A percentile compares a stretch with the other conserved stretches of the same genome.
phyloP scores from a whole-genome alignment of 1,140 invertebrate genomes.

The Caenorhabditis tropicalis region DNA sequence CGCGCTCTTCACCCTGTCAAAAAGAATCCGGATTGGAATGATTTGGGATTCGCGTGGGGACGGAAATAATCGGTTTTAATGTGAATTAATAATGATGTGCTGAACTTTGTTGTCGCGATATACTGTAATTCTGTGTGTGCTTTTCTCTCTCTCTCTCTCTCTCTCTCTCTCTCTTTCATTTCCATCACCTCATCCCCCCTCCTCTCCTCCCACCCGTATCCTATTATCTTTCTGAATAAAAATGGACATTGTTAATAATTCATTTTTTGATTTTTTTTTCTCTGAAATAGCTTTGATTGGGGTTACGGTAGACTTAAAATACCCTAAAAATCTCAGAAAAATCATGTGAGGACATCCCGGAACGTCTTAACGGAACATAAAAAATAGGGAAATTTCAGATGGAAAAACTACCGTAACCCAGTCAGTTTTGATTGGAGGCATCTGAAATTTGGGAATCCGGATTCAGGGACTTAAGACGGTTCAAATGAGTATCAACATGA shows the following conservation, averaged over 20 bases:
- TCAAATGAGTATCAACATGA: not conserved
- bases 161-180: not conserved
- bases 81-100: not conserved
- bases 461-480: not conserved
- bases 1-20: constrained; percentile 48
- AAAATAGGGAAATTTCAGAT: not conserved
- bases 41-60: constrained; percentile 42
- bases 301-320: no score
- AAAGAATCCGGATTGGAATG: constrained; percentile 51
- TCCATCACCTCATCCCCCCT: not conserved
- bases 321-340: no score
- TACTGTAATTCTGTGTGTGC: not conserved
- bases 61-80: not conserved
- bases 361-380: no score
- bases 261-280: no score
- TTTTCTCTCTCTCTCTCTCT: not conserved
- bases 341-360: no score
- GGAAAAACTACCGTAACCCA: not conserved
- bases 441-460: not conserved
- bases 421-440: not conserved
- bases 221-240: not conserved
- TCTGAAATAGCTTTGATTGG: no score
- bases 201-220: not conserved
- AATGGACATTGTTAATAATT: not conserved
- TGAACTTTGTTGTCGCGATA: no score